Base-by-base conservation (phyloP, 2,113 vertebrate genomes). In the Brachypteracias leptosomus region DNA sequence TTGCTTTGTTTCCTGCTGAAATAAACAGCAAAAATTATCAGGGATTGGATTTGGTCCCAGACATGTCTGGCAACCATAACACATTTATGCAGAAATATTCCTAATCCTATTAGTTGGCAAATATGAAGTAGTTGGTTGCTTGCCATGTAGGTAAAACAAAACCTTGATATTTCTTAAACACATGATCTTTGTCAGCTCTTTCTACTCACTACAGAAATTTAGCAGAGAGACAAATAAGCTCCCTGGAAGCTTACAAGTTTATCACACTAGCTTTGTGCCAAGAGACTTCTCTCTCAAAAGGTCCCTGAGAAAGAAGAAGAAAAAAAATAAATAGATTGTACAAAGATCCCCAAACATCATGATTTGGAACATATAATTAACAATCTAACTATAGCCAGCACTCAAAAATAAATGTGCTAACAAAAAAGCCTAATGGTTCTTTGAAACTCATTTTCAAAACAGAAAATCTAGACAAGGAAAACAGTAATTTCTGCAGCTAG, bases 21-120 rank as follows among this genome's bases (percentile, higher is more conserved):
- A 85, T 9, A 76, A 95, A 88, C 46, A 73, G 71, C 75, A 93
- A 66, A 91, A 95, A 63, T 15, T 20, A 86, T 63, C 61, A 58
- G 82, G 68, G 88, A 47, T 7, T 96, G 85, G 85, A 94, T 52
- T 31, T 2, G 4, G 24, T 88, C 90, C 91, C 89, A 94, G 89
- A 70, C 15, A 0, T 16, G 68, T 58, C 82, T 96, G 90, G 71
- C 72, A 93, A 94, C 67, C 16, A 10, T 28, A 83, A 59, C 18
- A 51, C 79, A 49, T 90, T 80, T 42, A 70, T 10, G 84, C 46
- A 77, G 75, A 76, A 84, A 55, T 83, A 47, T 84, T 88, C 72
- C 79, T 90, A 88, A 96, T 90, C 88, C 92, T 80, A 42, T 74
- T 77, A 87, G 61, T 13, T 82, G 67, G 82, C 72, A 93, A 90